Conservation (phyloP, 2,113 vertebrate species). For the human region DNA sequence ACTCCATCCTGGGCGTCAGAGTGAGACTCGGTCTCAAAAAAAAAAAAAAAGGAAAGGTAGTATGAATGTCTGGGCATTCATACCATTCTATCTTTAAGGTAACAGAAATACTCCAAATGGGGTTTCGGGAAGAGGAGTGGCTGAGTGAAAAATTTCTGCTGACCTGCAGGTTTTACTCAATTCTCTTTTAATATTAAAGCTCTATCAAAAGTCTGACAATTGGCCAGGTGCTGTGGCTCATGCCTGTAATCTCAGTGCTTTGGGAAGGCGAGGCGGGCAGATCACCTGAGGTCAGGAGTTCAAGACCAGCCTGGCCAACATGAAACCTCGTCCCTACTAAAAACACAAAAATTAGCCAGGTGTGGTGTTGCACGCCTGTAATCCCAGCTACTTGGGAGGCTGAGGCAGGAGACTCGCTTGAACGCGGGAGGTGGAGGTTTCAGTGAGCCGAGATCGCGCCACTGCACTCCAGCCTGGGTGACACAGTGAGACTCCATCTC, state of each 20-base stretch:
- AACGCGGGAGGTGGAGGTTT: background rate
- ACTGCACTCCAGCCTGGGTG: background rate
- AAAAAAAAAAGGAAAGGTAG: background rate
- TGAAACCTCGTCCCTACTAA: too few species aligned
- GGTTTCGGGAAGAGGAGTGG: background rate
- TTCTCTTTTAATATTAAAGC: background rate
- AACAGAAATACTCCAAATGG: background rate
- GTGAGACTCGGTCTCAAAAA: too few species aligned
- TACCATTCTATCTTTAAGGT: background rate
- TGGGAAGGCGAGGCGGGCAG: too few species aligned
- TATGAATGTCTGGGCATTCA: background rate
- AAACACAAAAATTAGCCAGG: too few species aligned
- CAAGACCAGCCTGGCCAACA: too few species aligned
- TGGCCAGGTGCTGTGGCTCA: too few species aligned
- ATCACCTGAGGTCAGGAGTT: too few species aligned
- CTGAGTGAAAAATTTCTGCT: background rate
- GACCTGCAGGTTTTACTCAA: background rate
- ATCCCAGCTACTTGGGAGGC: background rate
- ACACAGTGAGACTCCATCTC: background rate
- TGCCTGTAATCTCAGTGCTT: too few species aligned
- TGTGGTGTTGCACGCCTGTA: background rate
- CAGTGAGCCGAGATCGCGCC: background rate
- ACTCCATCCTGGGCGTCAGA: background rate
- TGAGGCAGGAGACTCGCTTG: background rate
- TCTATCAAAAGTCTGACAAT: background rate